Conservation (phyloP, 2,113 vertebrate species). For the Panthera tigris region DNA sequence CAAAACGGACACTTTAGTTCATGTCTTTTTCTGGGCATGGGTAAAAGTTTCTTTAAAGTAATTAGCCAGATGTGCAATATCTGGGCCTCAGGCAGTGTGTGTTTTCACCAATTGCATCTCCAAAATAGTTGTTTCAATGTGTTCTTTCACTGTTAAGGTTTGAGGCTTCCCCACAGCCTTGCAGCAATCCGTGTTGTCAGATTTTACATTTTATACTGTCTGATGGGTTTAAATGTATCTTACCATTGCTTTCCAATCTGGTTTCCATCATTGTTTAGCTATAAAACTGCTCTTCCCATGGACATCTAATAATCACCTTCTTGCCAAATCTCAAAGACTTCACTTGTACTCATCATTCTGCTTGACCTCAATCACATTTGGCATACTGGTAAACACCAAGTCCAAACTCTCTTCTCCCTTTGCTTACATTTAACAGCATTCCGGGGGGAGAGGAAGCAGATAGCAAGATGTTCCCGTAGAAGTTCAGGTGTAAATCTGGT, state of each 20-base stretch:
- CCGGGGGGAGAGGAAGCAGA: neutral
- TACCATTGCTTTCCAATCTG: conserved; percentile 49
- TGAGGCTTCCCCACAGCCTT: neutral
- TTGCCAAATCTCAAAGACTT: conserved; percentile 58
- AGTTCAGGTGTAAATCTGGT: neutral
- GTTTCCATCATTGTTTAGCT: conserved; percentile 63
- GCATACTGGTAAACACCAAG: neutral
- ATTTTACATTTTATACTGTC: neutral
- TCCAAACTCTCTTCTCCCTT: neutral
- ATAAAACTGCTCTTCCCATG: conserved; percentile 1
- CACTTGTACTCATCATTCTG: neutral
- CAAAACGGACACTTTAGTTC: neutral
- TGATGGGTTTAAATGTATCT: conserved; percentile 27
- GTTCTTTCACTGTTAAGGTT: neutral
- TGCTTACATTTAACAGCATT: neutral
- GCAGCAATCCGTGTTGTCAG: neutral
- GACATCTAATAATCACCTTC: conserved; percentile 34
- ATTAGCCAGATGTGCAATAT: neutral
- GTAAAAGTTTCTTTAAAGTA: neutral
- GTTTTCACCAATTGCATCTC: neutral
- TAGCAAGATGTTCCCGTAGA: neutral
- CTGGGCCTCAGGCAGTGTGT: neutral
- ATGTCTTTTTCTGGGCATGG: neutral
- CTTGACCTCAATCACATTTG: conserved; percentile 44
- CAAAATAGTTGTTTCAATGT: neutral